Evolutionary conservation across 2,888 invertebrate species (phyloP).

Genomic region (Lepidocyrtoides sp.): DNA sequence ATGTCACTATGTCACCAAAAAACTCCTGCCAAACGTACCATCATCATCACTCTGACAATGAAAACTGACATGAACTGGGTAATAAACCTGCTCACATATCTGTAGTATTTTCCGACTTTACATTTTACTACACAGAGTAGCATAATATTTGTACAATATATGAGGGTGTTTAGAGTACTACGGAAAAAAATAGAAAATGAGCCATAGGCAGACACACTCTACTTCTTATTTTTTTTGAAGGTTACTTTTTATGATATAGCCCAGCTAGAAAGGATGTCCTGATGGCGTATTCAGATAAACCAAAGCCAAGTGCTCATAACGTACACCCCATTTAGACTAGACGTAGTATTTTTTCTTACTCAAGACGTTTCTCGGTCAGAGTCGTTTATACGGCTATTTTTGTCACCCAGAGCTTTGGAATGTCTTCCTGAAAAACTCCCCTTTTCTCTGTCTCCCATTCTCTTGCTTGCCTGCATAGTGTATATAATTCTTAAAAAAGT

Average conservation of each 20-base stretch:
- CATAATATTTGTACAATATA: too few relatives aligned
- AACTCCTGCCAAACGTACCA: not conserved
- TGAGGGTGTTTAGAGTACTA: too few relatives aligned
- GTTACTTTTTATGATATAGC: not conserved
- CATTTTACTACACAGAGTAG: too few relatives aligned
- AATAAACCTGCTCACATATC: too few relatives aligned
- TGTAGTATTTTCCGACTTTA: too few relatives aligned
- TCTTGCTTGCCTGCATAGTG: not conserved
- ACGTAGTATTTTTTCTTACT: not conserved
- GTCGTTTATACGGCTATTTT: not conserved
- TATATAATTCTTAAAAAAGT: not conserved
- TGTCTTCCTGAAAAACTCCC: not conserved
- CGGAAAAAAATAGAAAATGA: too few relatives aligned
- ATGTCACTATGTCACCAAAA: not conserved
- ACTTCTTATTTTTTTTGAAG: not conserved
- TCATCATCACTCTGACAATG: not conserved
- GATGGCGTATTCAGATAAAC: conserved; percentile 4
- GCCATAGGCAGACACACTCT: too few relatives aligned
- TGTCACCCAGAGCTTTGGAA: not conserved
- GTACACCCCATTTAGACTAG: not conserved
- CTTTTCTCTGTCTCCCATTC: not conserved
- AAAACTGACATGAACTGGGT: not conserved
- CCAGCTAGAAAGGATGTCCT: conserved; percentile 6
- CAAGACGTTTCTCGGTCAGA: not conserved
- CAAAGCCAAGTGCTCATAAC: not conserved